These are phyloP conservation scores for Lordiphosa mommai DNA, from an alignment of 1,140 invertebrate genomes.

Conservation along the genomic window DNA sequence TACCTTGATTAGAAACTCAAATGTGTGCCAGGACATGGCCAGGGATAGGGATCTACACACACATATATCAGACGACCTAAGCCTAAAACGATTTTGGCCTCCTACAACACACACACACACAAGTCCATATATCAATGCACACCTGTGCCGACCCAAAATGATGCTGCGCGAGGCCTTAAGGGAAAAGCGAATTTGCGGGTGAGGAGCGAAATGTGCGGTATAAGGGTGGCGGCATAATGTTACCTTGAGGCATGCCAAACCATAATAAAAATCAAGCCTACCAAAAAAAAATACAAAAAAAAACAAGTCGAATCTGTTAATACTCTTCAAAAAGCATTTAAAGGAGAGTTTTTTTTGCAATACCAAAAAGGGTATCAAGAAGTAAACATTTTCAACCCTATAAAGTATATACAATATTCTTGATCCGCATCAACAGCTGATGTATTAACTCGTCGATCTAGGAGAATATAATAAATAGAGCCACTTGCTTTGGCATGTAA, in stretches of 20 bases:
- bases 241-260: slow-evolving; percentile 37
- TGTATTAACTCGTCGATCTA: no score
- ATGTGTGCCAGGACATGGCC: slow-evolving; percentile 41
- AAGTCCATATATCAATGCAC: slow-evolving; percentile 56
- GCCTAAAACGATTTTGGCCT: slow-evolving; percentile 64
- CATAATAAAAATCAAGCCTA: slow-evolving; percentile 35
- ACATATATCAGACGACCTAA: slow-evolving; percentile 64
- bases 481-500: no score
- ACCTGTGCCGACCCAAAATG: slow-evolving; percentile 55
- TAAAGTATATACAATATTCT: no score
- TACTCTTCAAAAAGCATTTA: background rate
- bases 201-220: background rate
- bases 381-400: no score
- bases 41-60: slow-evolving; percentile 17
- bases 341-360: no score
- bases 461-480: no score
- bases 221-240: slow-evolving; percentile 12
- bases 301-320: slow-evolving; percentile 1
- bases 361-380: no score
- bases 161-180: slow-evolving; percentile 22
- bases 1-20: slow-evolving; percentile 76
- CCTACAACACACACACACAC: slow-evolving; percentile 5
- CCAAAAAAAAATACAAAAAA: slow-evolving; percentile 19
- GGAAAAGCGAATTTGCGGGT: background rate
- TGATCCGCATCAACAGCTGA: no score